Conservation (phyloP, 2,888 invertebrate species). For the Epirrita christyi region DNA sequence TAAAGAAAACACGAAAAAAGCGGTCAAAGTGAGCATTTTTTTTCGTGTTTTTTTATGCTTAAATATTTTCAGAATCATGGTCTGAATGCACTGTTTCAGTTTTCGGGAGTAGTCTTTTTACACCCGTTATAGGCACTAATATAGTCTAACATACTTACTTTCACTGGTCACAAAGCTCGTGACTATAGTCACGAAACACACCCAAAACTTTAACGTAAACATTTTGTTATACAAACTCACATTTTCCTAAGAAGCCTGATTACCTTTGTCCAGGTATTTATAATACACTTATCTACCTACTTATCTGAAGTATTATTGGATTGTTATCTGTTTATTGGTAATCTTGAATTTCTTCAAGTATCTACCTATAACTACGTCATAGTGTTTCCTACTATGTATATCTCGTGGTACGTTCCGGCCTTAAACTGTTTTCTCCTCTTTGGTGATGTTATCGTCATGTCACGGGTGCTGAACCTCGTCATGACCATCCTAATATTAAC, state of each 20-base stretch:
- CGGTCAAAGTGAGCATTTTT: too few relatives aligned
- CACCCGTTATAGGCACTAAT: neutral
- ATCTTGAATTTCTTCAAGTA: conserved; percentile 1
- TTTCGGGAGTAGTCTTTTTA: too few relatives aligned
- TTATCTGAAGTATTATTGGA: conserved; percentile 21
- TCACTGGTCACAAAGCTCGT: conserved; percentile 19
- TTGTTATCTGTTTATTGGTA: conserved; percentile 4
- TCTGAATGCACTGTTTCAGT: too few relatives aligned
- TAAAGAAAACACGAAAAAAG: too few relatives aligned
- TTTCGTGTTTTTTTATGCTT: too few relatives aligned
- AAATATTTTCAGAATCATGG: too few relatives aligned
- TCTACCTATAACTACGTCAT: neutral
- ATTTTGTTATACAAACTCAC: conserved; percentile 10
- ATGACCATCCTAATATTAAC: too few relatives aligned
- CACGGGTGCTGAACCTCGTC: too few relatives aligned
- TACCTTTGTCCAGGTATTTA: conserved; percentile 9
- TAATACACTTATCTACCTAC: conserved; percentile 1
- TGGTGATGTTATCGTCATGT: neutral
- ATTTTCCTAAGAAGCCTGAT: conserved; percentile 3
- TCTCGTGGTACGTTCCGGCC: too few relatives aligned
- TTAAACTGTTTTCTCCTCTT: neutral
- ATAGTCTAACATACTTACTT: conserved; percentile 35
- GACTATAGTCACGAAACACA: conserved; percentile 11
- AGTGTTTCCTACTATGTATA: neutral
- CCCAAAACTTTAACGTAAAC: conserved; percentile 15